Evolutionary conservation across 2,113 vertebrate genomes (phyloP).

Genomic region (Aldabrachelys gigantea): DNA sequence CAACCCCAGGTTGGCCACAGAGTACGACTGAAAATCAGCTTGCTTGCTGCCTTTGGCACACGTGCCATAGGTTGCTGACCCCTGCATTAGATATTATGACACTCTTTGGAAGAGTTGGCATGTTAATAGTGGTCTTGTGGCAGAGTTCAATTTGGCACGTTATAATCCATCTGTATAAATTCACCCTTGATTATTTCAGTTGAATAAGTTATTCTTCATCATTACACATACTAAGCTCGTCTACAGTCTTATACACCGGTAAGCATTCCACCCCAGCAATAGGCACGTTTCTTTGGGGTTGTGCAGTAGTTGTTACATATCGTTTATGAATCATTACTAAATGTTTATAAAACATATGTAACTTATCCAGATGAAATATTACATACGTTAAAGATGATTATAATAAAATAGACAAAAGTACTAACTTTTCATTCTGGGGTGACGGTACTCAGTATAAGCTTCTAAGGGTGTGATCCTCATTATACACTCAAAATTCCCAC

Average conservation of each 20-base stretch:
- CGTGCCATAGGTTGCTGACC: too few relatives aligned
- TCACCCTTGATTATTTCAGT: background rate
- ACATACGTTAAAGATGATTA: background rate
- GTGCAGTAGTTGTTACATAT: fast-evolving
- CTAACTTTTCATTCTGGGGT: background rate
- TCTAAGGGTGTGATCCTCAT: background rate
- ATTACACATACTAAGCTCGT: background rate
- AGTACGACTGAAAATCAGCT: too few relatives aligned
- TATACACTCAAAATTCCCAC: background rate
- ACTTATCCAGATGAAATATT: background rate
- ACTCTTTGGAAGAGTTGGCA: background rate
- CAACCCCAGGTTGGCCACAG: too few relatives aligned
- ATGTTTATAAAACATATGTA: background rate
- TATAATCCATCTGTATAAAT: background rate
- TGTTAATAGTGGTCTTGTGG: background rate
- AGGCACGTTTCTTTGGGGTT: background rate
- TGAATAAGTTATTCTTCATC: background rate
- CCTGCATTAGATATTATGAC: background rate
- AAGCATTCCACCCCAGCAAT: background rate
- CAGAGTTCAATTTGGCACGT: background rate
- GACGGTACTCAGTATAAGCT: background rate
- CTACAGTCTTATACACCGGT: background rate
- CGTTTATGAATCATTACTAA: background rate
- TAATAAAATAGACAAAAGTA: background rate
- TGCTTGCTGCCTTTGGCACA: too few relatives aligned